phyloP scores from a whole-genome alignment of 2,888 invertebrate genomes.

The Cremastobaeus sp. region DNA sequence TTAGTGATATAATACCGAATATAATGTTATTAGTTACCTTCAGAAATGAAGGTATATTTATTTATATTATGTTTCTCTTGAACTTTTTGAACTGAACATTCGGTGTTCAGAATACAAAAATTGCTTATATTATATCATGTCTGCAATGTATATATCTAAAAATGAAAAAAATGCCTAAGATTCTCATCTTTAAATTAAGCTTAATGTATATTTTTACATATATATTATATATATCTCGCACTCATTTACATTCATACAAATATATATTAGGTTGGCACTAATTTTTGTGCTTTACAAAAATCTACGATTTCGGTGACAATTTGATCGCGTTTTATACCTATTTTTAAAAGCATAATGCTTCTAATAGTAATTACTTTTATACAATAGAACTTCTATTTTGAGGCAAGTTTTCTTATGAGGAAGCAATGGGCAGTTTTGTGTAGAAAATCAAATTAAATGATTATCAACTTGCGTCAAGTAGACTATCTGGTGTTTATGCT shows the following conservation, averaged over 20 bases:
- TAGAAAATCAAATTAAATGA: no score
- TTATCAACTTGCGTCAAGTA: no score
- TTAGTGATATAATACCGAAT: no score
- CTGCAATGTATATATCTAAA: neutral
- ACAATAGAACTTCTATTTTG: no score
- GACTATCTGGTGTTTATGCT: no score
- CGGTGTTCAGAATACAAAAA: neutral
- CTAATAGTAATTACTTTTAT: neutral
- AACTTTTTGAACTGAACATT: neutral
- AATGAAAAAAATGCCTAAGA: neutral
- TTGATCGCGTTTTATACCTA: conserved; percentile 3
- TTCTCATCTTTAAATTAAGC: neutral
- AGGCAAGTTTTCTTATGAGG: no score
- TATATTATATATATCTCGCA: conserved; percentile 13
- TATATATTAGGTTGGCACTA: conserved; percentile 33
- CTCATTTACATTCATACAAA: conserved; percentile 24
- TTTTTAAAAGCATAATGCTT: neutral
- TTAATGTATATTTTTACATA: conserved; percentile 7
- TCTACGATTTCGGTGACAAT: conserved; percentile 8
- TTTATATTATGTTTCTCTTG: no score
- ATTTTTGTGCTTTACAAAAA: conserved; percentile 19
- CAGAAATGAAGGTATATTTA: no score
- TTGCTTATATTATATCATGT: neutral
- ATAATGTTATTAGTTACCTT: no score
- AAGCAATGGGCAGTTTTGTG: no score